These are phyloP conservation scores for Nymphalis io DNA, from an alignment of 1,140 invertebrate species.

Conservation along the genomic window DNA sequence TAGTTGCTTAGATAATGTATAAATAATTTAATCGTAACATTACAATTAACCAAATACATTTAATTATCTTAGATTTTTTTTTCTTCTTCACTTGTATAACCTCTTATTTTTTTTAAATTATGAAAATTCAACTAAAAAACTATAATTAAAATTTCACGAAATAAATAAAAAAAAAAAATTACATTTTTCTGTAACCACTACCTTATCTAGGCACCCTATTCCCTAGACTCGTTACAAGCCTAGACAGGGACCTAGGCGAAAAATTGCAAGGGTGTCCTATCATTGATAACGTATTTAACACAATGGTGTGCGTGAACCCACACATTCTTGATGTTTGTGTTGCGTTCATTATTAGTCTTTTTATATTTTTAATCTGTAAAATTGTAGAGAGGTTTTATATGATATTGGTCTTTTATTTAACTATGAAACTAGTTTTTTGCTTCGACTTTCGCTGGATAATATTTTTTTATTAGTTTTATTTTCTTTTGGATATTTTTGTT, in stretches of 20 bases:
- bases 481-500: no score
- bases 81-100: no score
- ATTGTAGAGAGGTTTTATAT: conserved; percentile 4
- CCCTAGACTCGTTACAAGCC: conserved; percentile 64
- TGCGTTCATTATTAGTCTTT: conserved; percentile 24
- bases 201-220: conserved; percentile 74
- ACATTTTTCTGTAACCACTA: conserved; percentile 51
- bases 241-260: conserved; percentile 74
- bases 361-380: conserved; percentile 8
- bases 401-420: not conserved
- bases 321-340: conserved; percentile 6
- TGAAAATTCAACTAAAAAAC: not conserved
- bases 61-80: no score
- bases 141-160: not conserved
- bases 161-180: conserved; percentile 20
- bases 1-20: no score
- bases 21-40: no score
- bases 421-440: not conserved
- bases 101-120: no score
- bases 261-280: conserved; percentile 65
- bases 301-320: conserved; percentile 36
- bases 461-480: no score
- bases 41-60: no score
- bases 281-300: conserved; percentile 52
- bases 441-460: not conserved